A percentile compares a stretch with the other conserved stretches of the same genome.
These are phyloP conservation scores for Lycodopsis pacificus DNA, from an alignment of 2,797 vertebrate genomes.

Conservation along the genomic window DNA sequence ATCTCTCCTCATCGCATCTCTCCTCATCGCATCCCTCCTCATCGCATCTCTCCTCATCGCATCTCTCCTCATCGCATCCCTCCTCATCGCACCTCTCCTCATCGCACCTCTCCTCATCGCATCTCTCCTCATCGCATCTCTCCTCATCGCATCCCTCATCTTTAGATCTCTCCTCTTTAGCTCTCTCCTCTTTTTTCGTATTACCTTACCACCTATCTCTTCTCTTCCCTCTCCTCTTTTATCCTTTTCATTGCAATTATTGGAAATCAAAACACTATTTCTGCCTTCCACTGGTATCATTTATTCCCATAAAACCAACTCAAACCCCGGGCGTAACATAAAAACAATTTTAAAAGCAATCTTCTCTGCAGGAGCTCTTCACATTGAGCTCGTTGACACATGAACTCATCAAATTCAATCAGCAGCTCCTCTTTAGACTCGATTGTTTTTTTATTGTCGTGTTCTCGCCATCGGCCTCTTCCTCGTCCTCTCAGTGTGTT, in stretches of 20 bases:
- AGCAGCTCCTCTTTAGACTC: slow-evolving; percentile 11
- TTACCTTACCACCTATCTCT: no score
- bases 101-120: no score
- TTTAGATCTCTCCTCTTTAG: neutral
- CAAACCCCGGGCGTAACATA: neutral
- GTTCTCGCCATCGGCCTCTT: neutral
- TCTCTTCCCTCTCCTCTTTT: no score
- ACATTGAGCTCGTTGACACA: slow-evolving; percentile 14
- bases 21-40: neutral
- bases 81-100: no score
- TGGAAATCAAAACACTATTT: neutral
- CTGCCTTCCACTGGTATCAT: neutral
- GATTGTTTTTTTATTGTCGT: neutral
- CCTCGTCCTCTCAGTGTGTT: neutral
- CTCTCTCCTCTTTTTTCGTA: neutral
- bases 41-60: neutral
- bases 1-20: neutral
- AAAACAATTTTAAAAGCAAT: no score
- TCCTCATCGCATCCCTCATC: neutral
- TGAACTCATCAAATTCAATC: slow-evolving; percentile 43
- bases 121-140: no score
- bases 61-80: neutral
- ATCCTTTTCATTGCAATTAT: neutral
- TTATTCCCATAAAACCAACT: neutral
- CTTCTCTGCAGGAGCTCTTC: slow-evolving; percentile 2